Evolutionary conservation across 2,797 vertebrate species (phyloP), one percentile per base, ranked within the genome.

Genomic region (Dicrostonyx torquatus): DNA sequence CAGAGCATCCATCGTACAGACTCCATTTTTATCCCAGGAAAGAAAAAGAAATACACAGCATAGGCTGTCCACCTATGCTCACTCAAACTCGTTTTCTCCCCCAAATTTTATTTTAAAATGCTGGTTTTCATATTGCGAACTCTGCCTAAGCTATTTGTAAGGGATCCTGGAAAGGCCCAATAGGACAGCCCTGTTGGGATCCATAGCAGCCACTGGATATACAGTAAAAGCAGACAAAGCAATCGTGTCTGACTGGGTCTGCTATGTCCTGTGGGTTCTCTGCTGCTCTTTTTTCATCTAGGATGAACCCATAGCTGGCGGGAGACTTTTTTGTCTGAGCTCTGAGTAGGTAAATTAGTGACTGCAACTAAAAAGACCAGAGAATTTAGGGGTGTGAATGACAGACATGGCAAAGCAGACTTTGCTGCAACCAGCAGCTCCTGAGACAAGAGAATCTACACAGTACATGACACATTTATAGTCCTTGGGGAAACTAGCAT

Each of bases 11-110:
- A 55, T 40, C n/a, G 78, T 34, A 40, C 18, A 89, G 7, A 66
- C 64, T 68, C 55, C 22, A 24, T 29, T 40, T 79, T 50, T 40
- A 55, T 53, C 34, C 24, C 75, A 45, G 76, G 34, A 80, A 76
- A 3, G 3, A 18, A 6, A 6, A 93, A 15, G n/a, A 9, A 2
- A 7, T 70, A 2, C 3, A 5, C 4, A 68, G 3, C 13, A 58
- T 58, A 22, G 7, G 22, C 37, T 48, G 60, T 34, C 20, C 53
- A 94, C 80, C 29, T 75, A 58, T 82, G 90, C 48, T 89, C 72
- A 87, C 31, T 34, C 1, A 24, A 40, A 84, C 9, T 15, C 17
- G 1, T 29, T n/a, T 13, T 64, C 58, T 17, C 17, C 50, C 66
- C 29, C 34, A 89, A 84, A 37, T 14, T 77, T 17, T 26, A 83